Conservation (phyloP, 2,888 invertebrate genomes). For the Trisateles emortualis region DNA sequence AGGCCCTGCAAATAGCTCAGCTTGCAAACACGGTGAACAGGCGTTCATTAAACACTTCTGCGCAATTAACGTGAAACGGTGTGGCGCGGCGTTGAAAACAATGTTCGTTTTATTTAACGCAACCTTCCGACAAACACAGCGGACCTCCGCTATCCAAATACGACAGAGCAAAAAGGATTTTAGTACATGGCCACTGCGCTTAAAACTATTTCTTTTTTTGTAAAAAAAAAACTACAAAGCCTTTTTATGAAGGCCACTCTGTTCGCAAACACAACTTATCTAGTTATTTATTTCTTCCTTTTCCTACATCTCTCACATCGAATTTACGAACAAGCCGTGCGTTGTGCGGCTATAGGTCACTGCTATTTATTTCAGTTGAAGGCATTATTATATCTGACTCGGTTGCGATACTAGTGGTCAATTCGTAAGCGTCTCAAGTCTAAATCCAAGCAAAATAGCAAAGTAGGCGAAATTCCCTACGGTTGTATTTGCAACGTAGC, state of each 20-base stretch:
- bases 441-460: slow-evolving; percentile 46
- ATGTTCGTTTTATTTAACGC: slow-evolving; percentile 65
- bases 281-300: not conserved
- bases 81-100: slow-evolving; percentile 62
- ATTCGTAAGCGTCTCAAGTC: slow-evolving; percentile 32
- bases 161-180: slow-evolving; percentile 46
- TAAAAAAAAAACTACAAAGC: slow-evolving; percentile 9
- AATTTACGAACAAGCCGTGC: slow-evolving; percentile 24
- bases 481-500: slow-evolving; percentile 66
- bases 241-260: slow-evolving; percentile 7
- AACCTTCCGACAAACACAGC: slow-evolving; percentile 52
- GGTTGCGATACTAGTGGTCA: slow-evolving; percentile 35
- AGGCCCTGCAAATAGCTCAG: slow-evolving; percentile 55
- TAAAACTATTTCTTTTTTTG: slow-evolving; percentile 28
- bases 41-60: slow-evolving; percentile 77
- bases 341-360: slow-evolving; percentile 22
- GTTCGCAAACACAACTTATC: slow-evolving; percentile 3
- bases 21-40: slow-evolving; percentile 65
- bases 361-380: slow-evolving; percentile 31
- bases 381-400: slow-evolving; percentile 27
- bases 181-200: slow-evolving; percentile 11
- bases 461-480: slow-evolving; percentile 53
- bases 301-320: not conserved
- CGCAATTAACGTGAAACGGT: slow-evolving; percentile 67
- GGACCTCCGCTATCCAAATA: slow-evolving; percentile 51